phyloP scores from a whole-genome alignment of 2,888 invertebrate species.

The Orthonevra nobilis region DNA sequence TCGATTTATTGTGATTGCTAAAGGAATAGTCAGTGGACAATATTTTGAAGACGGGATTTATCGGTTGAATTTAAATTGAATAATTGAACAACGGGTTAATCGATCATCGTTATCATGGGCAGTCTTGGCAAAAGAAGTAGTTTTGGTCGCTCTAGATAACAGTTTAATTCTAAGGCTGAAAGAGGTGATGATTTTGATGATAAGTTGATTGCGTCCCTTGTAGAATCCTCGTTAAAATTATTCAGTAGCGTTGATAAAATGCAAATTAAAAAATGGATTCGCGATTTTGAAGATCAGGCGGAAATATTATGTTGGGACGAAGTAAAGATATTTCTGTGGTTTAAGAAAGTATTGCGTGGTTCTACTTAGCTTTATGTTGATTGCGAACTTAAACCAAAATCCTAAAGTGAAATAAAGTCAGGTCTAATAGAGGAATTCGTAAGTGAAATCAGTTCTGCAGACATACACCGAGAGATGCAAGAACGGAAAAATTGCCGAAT shows the following conservation, averaged over 20 bases:
- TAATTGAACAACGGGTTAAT: no score
- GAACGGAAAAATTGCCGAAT: background rate
- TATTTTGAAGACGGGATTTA: no score
- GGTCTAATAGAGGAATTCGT: background rate
- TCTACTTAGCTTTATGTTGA: background rate
- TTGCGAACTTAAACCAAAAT: background rate
- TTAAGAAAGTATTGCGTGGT: background rate
- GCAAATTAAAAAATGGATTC: background rate
- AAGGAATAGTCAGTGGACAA: no score
- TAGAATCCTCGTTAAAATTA: background rate
- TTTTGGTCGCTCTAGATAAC: no score
- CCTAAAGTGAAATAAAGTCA: background rate
- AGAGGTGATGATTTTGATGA: no score
- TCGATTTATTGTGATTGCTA: no score
- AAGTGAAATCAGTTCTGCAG: background rate
- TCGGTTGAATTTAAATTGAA: no score
- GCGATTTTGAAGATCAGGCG: conserved; percentile 4
- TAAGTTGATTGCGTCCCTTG: no score
- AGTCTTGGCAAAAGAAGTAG: no score
- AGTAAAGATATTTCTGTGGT: conserved; percentile 4
- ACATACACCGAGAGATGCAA: background rate
- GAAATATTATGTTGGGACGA: conserved; percentile 6
- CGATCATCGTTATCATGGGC: no score
- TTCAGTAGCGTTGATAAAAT: background rate
- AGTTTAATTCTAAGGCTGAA: no score